Percentiles rank a stretch among this genome's conserved stretches.
phyloP scores from a whole-genome alignment of 2,888 invertebrate species.

The Subacronicta megacephala region DNA sequence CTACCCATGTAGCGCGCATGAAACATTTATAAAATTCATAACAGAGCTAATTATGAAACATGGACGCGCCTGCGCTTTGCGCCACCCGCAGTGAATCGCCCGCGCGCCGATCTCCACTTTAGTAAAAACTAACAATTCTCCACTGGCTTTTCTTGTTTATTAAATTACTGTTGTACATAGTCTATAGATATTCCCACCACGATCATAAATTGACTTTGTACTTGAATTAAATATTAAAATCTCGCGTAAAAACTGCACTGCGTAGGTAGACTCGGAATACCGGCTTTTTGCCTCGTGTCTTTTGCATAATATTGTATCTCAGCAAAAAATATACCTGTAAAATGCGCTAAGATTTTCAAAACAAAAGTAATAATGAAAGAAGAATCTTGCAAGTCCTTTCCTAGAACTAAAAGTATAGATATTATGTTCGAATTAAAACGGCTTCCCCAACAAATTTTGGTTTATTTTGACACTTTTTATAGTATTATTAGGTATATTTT shows the following conservation, averaged over 20 bases:
- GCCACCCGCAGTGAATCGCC: conserved; percentile 81
- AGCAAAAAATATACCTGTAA: not conserved
- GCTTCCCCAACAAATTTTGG: no score
- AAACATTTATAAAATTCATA: conserved; percentile 89
- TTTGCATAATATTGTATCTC: conserved; percentile 11
- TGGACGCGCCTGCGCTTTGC: conserved; percentile 75
- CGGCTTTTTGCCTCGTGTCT: conserved; percentile 12
- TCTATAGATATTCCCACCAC: conserved; percentile 58
- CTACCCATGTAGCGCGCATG: conserved; percentile 80
- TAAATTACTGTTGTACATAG: conserved; percentile 67
- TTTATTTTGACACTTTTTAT: no score
- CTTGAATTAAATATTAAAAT: conserved; percentile 54
- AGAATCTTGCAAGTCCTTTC: no score
- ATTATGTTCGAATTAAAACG: no score
- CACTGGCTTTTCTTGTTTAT: conserved; percentile 70
- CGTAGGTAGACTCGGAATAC: conserved; percentile 18
- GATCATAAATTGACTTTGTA: conserved; percentile 58
- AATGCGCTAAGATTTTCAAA: not conserved
- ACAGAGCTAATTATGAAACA: conserved; percentile 85
- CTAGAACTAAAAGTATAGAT: no score
- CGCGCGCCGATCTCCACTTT: conserved; percentile 61
- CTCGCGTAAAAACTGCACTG: conserved; percentile 41
- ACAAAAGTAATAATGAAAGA: no score
- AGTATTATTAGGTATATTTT: no score
- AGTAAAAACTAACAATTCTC: conserved; percentile 76